Conservation (phyloP, 2,113 vertebrate genomes). For the Microtus richardsoni region DNA sequence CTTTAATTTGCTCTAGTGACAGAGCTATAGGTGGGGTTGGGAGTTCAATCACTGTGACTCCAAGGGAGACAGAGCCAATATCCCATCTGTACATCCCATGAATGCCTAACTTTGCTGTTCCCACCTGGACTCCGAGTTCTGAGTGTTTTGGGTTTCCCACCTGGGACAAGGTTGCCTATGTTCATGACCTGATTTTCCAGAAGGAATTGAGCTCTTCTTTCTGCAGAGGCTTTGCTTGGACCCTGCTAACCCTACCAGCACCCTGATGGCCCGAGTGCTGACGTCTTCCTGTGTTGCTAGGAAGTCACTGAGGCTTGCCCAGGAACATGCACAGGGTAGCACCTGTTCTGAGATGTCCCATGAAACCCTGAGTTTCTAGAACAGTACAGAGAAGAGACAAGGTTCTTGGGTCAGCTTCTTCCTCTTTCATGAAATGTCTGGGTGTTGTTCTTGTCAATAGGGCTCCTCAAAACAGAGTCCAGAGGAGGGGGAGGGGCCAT, state of each 20-base stretch:
- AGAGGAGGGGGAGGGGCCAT: neutral
- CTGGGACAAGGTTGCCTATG: neutral
- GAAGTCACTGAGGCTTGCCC: constrained; percentile 1
- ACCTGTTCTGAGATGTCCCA: neutral
- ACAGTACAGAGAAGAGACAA: neutral
- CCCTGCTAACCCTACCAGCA: constrained; percentile 46
- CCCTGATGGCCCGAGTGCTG: constrained; percentile 39
- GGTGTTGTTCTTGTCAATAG: fast-evolving
- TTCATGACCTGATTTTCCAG: constrained; percentile 39
- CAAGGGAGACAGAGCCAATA: neutral
- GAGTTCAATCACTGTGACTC: neutral
- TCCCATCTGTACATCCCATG: fast-evolving
- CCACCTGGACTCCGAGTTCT: neutral
- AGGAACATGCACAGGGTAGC: fast-evolving
- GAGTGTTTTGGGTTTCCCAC: neutral
- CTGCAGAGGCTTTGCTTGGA: constrained; percentile 47
- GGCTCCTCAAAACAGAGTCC: neutral
- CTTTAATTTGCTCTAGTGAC: neutral
- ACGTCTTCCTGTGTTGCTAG: neutral
- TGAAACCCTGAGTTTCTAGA: neutral
- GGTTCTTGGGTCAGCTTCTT: neutral
- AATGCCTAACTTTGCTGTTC: neutral
- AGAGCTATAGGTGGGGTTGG: neutral
- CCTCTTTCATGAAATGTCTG: neutral
- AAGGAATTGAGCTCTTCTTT: constrained; percentile 62